Evolutionary conservation across 1,140 invertebrate genomes (phyloP), one percentile per base, ranked within the genome.

Genomic region (Pygmarrhopalites habei): DNA sequence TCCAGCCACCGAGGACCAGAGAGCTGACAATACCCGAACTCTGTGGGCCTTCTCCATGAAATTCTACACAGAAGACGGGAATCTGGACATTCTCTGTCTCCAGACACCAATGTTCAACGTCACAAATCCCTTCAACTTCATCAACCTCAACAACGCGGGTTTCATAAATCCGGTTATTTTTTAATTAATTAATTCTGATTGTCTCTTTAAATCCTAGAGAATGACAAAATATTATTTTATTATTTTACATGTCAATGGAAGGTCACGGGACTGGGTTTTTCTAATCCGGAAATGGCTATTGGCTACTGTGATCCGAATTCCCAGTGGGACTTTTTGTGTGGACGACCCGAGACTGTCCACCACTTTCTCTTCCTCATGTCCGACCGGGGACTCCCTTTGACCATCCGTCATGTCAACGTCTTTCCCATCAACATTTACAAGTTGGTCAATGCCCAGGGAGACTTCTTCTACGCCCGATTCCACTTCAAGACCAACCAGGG

Each of bases 381-480:
- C 10, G 80, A 83, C 71, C 72, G 79, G 30, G 81, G 81, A 17
- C 80, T 77, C 2, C 82, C 81, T 1, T 76, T 79, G 67, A 79
- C 79, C 15, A 78, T 72, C 69, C 72, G 79, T 26, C 71, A 74
- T 60, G 82, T 82, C 81, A 75, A 82, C 69, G 77, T 80, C 7
- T 82, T 78, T 44, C 80, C 80, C 15, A 77, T 77, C 28, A 79
- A 82, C 71, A 82, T 81, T 5, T 82, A 80, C 70, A 81, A 81
- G 67, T 67, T 82, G 65, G 79, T 82, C 46, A 82, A 82, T 70
- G 72, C 69, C 12, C 60, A 79, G 2, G 74, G 74, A 15, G 32
- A 71, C 58, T 44, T 75, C 30, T 69, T 80, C 2, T 82, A 79
- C 69, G 78, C 76, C 66, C 82, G 82, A 72, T 82, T 82, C 71